Percentiles rank a stretch among this genome's conserved stretches.
Conservation (phyloP, 1,140 invertebrate genomes). For the Musca domestica region DNA sequence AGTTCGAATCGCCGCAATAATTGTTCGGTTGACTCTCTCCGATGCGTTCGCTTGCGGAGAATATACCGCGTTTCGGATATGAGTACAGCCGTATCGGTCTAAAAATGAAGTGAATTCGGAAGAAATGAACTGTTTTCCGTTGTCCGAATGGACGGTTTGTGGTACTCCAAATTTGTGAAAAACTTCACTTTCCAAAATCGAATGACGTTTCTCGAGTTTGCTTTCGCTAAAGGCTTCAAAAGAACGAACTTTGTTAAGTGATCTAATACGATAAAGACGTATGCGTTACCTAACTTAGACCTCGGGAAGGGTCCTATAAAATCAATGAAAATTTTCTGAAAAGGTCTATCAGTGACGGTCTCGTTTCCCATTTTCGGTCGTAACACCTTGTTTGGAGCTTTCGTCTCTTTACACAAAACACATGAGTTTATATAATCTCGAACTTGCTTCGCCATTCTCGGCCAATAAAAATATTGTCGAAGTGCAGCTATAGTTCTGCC, state of each 20-base stretch:
- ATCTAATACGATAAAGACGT: background rate
- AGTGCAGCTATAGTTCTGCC: background rate
- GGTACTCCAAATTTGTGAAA: background rate
- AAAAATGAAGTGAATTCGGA: background rate
- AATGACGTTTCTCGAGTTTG: background rate
- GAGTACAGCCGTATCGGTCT: too few relatives aligned
- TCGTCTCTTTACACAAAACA: background rate
- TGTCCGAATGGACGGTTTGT: background rate
- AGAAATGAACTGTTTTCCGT: slow-evolving; percentile 18
- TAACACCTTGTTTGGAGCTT: background rate
- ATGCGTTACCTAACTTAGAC: background rate
- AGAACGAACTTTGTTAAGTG: too few relatives aligned
- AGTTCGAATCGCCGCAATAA: background rate
- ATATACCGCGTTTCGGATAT: too few relatives aligned
- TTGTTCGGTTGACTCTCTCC: too few relatives aligned
- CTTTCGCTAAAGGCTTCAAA: background rate
- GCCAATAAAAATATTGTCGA: too few relatives aligned
- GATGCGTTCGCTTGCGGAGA: too few relatives aligned
- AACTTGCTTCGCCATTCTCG: too few relatives aligned
- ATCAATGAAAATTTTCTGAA: slow-evolving; percentile 28
- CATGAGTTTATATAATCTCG: too few relatives aligned
- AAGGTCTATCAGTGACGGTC: slow-evolving; percentile 6
- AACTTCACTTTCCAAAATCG: slow-evolving; percentile 20
- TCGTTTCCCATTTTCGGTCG: slow-evolving; percentile 15
- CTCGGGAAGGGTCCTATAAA: background rate